Evolutionary conservation across 2,797 vertebrate species (phyloP), one percentile per base, ranked within the genome.

Genomic region (Xenops minutus): DNA sequence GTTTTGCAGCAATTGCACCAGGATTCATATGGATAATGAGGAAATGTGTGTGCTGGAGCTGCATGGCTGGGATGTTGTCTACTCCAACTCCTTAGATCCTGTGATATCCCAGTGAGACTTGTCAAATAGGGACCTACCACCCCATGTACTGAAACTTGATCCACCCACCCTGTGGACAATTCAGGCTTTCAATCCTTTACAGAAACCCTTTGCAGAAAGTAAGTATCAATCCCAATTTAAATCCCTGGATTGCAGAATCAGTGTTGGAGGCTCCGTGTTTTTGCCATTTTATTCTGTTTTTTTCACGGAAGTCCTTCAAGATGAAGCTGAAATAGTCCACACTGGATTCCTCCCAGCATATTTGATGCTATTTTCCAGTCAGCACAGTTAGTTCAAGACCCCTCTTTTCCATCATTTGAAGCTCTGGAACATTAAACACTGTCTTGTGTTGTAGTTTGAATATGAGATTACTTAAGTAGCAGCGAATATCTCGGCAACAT

Each of bases 391-490:
- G 92, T 89, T 95, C 81, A 91, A 74, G 88, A 85, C 86, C 71
- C 51, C 52, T 93, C 86, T 93, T 49, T 89, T 94, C 77, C 92
- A 87, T 54, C 81, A 62, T 87, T 94, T 89, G 94, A 94, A 91
- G 85, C 89, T 80, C 81, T 92, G 89, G 87, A 92, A 93, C 89
- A 89, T 92, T 81, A 96, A 96, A 94, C 87, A 37, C 68, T 34
- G 54, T 56, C 81, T 75, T 55, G 69, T 89, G 92, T 78, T 95
- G 91, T 91, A 95, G 91, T 64, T 88, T 61, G 79, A 93, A 95
- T 78, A 43, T 17, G 51, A 89, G 87, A 89, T 96, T 80, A 88
- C 75, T 93, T 85, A 58, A 83, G n/a, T 41, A 89, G 68, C 69
- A 58, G n/a, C 14, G 54, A 96, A 54, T 93, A 95, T 88, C 92